A percentile compares a stretch with the other conserved stretches of the same genome.
Conservation (phyloP, 1,140 invertebrate genomes). For the Uloborus diversus region DNA sequence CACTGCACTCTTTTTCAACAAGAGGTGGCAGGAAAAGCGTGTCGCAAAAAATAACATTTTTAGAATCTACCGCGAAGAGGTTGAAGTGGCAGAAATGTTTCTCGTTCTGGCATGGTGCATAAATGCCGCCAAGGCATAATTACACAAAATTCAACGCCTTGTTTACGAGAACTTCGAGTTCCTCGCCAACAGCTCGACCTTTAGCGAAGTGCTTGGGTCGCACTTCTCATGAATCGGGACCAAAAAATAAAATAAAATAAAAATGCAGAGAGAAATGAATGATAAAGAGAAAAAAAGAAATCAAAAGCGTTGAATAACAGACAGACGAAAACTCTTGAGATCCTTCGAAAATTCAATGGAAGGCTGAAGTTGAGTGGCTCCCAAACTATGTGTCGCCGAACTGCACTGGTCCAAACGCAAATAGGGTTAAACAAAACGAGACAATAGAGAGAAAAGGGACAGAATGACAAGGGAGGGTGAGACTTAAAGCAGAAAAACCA, state of each 20-base stretch:
- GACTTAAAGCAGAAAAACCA: slow-evolving; percentile 53
- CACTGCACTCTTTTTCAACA: too few species aligned
- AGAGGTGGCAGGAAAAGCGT: too few species aligned
- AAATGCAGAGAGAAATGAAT: slow-evolving; percentile 4
- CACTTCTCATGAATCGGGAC: slow-evolving; percentile 1
- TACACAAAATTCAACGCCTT: slow-evolving; percentile 48
- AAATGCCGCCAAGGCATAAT: not conserved
- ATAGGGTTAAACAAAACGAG: slow-evolving; percentile 55
- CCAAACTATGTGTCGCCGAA: slow-evolving; percentile 10
- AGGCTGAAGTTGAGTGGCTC: slow-evolving; percentile 29
- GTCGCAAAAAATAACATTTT: too few species aligned
- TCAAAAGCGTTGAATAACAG: slow-evolving; percentile 49
- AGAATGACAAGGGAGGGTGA: slow-evolving; percentile 53
- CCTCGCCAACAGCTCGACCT: slow-evolving; percentile 24
- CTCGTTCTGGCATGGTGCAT: too few species aligned
- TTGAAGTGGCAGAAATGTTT: too few species aligned
- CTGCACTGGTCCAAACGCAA: slow-evolving; percentile 24
- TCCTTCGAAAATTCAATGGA: slow-evolving; percentile 35
- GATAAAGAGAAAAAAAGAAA: slow-evolving; percentile 35
- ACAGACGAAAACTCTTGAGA: slow-evolving; percentile 47
- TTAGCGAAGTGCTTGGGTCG: not conserved
- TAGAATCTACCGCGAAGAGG: too few species aligned
- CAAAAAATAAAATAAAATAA: not conserved
- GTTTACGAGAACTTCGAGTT: slow-evolving; percentile 32
- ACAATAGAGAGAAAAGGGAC: slow-evolving; percentile 42